Conservation (phyloP, 2,113 vertebrate species). For the Erythrolamprus reginae region DNA sequence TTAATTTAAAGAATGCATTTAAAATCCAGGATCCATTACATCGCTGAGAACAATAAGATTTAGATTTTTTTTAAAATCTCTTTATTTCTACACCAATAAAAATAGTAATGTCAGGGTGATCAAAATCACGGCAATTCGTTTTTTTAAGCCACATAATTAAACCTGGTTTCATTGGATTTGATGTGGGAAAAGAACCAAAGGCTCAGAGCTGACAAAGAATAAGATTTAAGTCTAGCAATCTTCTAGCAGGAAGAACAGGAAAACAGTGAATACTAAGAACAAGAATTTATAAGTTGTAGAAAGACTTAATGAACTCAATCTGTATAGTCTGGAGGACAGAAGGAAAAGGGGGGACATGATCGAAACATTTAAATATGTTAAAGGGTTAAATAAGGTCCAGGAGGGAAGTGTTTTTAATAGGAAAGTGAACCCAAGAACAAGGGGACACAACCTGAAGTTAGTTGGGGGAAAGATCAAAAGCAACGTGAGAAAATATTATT, state of each 20-base stretch:
- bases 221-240: not conserved
- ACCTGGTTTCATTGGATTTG: not conserved
- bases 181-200: not conserved
- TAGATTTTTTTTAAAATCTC: not conserved
- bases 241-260: not conserved
- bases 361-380: no score
- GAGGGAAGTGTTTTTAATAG: no score
- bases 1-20: not conserved
- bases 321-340: no score
- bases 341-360: no score
- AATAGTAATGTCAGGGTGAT: not conserved
- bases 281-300: not conserved
- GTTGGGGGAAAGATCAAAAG: no score
- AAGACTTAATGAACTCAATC: no score
- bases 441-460: no score
- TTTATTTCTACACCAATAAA: not conserved
- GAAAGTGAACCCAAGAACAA: no score
- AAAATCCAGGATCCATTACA: not conserved
- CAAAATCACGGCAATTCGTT: not conserved
- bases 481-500: no score
- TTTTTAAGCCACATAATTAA: not conserved
- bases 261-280: not conserved
- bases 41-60: not conserved
- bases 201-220: not conserved
- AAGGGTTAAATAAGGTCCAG: no score